These are phyloP conservation scores for Penaeus vannamei DNA, from an alignment of 1,140 invertebrate species.

Conservation along the genomic window DNA sequence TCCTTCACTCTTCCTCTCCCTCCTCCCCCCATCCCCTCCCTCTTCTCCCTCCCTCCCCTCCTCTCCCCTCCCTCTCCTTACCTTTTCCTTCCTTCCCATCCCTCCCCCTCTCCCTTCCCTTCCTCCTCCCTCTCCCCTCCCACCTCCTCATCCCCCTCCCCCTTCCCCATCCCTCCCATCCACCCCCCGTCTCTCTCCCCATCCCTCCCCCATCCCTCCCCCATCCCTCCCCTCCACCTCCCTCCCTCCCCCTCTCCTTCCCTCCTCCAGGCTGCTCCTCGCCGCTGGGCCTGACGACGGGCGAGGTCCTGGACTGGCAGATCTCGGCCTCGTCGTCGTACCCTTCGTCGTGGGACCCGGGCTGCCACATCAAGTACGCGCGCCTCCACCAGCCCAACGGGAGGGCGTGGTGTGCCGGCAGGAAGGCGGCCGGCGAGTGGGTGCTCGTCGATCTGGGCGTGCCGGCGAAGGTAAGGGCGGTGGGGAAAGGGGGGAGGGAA, in stretches of 20 bases:
- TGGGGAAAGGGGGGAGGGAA: not conserved
- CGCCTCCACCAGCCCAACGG: conserved; percentile 75
- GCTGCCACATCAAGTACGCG: conserved; percentile 75
- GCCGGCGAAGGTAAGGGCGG: conserved; percentile 72
- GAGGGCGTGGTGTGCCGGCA: conserved; percentile 75
- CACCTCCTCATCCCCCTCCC: too few relatives aligned
- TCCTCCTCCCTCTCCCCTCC: too few relatives aligned
- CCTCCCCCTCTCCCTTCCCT: too few relatives aligned
- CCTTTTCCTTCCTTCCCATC: too few relatives aligned
- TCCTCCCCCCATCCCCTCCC: too few relatives aligned
- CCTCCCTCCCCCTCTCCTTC: not conserved
- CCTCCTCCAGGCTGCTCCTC: conserved; percentile 70
- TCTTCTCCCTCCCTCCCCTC: too few relatives aligned
- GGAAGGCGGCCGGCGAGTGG: conserved; percentile 76
- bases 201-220: not conserved
- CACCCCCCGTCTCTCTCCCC: too few relatives aligned
- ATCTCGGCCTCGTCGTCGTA: conserved; percentile 75
- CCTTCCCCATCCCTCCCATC: too few relatives aligned
- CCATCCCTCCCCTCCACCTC: not conserved
- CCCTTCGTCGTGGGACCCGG: conserved; percentile 73
- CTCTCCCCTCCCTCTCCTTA: too few relatives aligned
- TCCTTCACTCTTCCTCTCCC: too few relatives aligned
- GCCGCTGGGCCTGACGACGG: conserved; percentile 76
- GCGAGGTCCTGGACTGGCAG: conserved; percentile 77
- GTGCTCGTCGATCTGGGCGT: conserved; percentile 75